Percentiles rank a stretch among this genome's conserved stretches.
Conservation (phyloP, 2,113 vertebrate species). For the Corythoichthys intestinalis region DNA sequence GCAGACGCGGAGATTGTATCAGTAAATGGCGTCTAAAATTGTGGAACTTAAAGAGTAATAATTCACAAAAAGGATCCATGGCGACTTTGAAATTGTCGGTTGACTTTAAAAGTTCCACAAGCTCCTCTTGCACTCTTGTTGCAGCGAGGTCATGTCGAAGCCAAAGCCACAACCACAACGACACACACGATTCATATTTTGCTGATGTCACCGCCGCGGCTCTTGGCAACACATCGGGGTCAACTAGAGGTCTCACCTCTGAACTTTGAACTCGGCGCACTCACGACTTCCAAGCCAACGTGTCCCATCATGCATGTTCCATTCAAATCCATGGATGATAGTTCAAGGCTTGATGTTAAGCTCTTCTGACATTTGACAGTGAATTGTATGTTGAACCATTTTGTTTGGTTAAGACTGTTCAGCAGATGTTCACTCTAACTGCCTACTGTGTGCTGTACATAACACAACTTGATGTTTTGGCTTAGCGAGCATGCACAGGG, state of each 20-base stretch:
- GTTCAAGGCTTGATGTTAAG: background rate
- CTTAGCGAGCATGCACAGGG: conserved; percentile 50
- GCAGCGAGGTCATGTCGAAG: conserved; percentile 55
- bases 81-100: conserved; percentile 59
- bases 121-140: conserved; percentile 47
- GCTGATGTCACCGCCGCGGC: conserved; percentile 64
- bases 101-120: conserved; percentile 61
- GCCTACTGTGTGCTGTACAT: conserved; percentile 41
- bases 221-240: conserved; percentile 46
- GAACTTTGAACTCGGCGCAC: conserved; percentile 54
- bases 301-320: background rate
- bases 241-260: conserved; percentile 49
- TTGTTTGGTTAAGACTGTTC: conserved; percentile 34
- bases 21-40: conserved; percentile 51
- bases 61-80: conserved; percentile 53
- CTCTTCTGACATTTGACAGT: background rate
- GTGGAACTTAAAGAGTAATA: conserved; percentile 55
- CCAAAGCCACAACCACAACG: conserved; percentile 63
- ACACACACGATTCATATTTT: conserved; percentile 55
- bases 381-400: background rate
- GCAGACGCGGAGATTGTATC: conserved; percentile 60
- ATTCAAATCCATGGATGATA: background rate
- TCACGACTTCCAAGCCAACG: conserved; percentile 29
- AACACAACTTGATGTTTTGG: conserved; percentile 53
- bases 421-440: conserved; percentile 49